These are phyloP conservation scores for Xenus cinereus DNA, from an alignment of 2,113 vertebrate species.

Conservation along the genomic window DNA sequence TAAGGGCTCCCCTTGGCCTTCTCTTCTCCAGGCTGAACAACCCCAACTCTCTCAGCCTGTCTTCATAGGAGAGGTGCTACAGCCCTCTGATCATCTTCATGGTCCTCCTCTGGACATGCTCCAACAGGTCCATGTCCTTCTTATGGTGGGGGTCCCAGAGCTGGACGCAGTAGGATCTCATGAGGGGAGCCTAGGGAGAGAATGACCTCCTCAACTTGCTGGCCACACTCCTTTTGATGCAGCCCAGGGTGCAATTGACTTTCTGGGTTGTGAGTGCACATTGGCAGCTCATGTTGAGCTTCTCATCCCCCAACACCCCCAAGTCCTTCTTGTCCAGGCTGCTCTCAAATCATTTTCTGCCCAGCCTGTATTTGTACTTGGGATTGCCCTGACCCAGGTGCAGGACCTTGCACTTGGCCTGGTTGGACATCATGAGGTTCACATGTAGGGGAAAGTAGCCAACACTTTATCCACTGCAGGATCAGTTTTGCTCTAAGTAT, in stretches of 20 bases:
- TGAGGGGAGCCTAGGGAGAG: accelerated
- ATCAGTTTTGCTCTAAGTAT: not conserved
- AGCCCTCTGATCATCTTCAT: not conserved
- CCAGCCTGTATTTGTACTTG: not conserved
- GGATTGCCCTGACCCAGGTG: accelerated
- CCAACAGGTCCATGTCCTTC: not conserved
- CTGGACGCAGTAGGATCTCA: not conserved
- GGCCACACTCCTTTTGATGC: accelerated
- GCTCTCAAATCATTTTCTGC: not conserved
- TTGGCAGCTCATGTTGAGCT: accelerated
- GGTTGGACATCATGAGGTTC: not conserved
- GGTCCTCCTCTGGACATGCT: accelerated
- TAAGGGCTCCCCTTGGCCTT: accelerated
- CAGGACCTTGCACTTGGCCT: not conserved
- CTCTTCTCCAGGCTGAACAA: not conserved
- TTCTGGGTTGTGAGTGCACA: not conserved
- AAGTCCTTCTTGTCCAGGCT: not conserved
- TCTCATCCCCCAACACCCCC: not conserved
- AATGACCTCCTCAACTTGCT: not conserved
- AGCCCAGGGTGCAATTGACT: not conserved
- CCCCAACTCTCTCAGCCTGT: not conserved
- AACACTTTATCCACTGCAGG: not conserved
- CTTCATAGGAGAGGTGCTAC: not conserved
- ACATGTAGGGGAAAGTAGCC: not conserved
- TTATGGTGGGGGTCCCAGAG: not conserved